Conservation (phyloP, 2,888 invertebrate species). For the Nymphalis polychloros region DNA sequence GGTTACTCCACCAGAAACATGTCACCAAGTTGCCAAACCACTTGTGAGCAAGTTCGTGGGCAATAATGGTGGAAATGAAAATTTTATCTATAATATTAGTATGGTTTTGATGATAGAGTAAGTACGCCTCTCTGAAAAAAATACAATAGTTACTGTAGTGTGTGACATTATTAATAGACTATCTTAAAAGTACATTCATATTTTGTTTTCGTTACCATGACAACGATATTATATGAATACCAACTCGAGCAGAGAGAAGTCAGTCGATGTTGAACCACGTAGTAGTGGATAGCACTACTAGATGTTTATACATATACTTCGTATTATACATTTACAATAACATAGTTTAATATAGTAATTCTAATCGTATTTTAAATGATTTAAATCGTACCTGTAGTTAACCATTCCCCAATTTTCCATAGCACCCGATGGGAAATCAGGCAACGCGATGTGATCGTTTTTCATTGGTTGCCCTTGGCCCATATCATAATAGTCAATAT, state of each 20-base stretch:
- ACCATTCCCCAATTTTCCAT: slow-evolving; percentile 95
- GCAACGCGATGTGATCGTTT: slow-evolving; percentile 88
- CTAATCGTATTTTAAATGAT: background rate
- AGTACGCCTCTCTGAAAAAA: slow-evolving; percentile 70
- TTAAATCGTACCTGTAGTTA: slow-evolving; percentile 83
- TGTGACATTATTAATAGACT: too few species aligned
- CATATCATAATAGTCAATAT: slow-evolving; percentile 77
- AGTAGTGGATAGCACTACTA: too few species aligned
- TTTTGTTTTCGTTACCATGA: too few species aligned
- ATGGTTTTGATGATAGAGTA: slow-evolving; percentile 69
- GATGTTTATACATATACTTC: too few species aligned
- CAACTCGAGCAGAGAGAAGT: too few species aligned
- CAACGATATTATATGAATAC: too few species aligned
- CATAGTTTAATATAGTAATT: background rate
- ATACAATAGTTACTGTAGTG: too few species aligned
- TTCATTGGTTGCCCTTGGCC: slow-evolving; percentile 74
- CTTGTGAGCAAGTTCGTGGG: slow-evolving; percentile 91
- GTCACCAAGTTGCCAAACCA: slow-evolving; percentile 93
- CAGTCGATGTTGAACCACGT: too few species aligned
- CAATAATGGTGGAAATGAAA: slow-evolving; percentile 81
- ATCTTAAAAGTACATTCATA: too few species aligned
- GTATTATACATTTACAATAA: background rate
- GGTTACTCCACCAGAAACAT: slow-evolving; percentile 88
- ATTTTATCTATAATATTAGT: slow-evolving; percentile 74
- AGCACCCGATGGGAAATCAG: slow-evolving; percentile 89